A percentile compares a stretch with the other conserved stretches of the same genome.
Conservation (phyloP, 2,113 vertebrate genomes). For the Gnathonemus longibarbis region DNA sequence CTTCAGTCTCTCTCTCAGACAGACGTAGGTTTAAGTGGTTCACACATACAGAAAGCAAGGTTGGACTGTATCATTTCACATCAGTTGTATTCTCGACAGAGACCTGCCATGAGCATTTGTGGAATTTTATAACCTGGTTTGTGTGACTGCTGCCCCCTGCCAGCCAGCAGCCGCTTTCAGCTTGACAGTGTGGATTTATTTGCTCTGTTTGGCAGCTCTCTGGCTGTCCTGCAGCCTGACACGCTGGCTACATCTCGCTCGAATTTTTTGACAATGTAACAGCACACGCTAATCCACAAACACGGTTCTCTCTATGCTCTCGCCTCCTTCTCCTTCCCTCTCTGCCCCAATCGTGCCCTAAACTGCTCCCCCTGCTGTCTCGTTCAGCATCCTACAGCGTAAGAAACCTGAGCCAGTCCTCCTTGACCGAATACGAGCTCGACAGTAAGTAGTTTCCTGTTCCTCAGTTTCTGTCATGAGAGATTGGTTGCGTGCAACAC, state of each 20-base stretch:
- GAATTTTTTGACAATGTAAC: background rate
- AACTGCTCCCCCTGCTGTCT: conserved; percentile 3
- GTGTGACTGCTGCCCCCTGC: background rate
- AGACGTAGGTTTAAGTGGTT: background rate
- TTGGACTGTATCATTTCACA: background rate
- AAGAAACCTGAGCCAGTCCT: conserved; percentile 85
- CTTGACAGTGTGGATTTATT: background rate
- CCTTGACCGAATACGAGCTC: conserved; percentile 91
- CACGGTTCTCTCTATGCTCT: background rate
- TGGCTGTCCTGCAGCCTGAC: background rate
- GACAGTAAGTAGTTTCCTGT: conserved; percentile 75
- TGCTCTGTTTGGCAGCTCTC: background rate
- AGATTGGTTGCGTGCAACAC: background rate
- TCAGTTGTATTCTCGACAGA: background rate
- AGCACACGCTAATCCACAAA: conserved; percentile 34
- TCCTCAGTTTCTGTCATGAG: background rate
- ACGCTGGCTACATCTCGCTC: background rate
- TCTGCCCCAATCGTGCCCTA: conserved; percentile 27
- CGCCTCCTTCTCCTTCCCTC: conserved; percentile 15
- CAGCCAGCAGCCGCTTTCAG: background rate
- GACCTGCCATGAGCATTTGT: background rate
- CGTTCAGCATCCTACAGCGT: conserved; percentile 75
- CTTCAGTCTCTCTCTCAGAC: background rate
- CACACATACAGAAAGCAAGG: background rate
- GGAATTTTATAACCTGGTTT: background rate